Base-by-base conservation (phyloP, 1,140 invertebrate species). In the Probaryconus sp. region DNA sequence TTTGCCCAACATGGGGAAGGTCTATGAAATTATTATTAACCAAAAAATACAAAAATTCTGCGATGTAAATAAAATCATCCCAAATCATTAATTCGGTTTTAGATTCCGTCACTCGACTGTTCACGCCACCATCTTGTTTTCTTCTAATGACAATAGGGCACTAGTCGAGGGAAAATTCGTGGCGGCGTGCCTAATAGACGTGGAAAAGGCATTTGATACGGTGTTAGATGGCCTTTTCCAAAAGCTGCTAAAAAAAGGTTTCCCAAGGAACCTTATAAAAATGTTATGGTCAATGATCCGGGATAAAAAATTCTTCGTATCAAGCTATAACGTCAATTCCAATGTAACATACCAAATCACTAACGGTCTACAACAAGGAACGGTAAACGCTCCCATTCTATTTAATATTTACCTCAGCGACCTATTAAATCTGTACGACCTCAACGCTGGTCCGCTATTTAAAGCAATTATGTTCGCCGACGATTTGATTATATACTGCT, bases 381-480 rank as follows among this genome's bases (percentile, higher is more conserved):
- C 48, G 2, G 20, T 53, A 24, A 24, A 24, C 3, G 5, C 17
- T 1, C 37, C 37, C 1, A 5, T 40, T 5, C n/a, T 40, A 2
- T 40, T 18, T 11, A 40, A 40, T 20, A 63, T 74, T 7, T 68
- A 53, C 14, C 53, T 24, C 0, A 6, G 17, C 5, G 64, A 61
- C 5, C 10, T 68, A 1, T 26, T 60, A 1, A 42, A 40, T 17
- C 11, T 45, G 1, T 64, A 63, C 5, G 37, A n/a, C n/a, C n/a
- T n/a, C n/a, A n/a, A n/a, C n/a, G n/a, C n/a, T n/a, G n/a, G n/a
- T n/a, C n/a, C n/a, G n/a, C n/a, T n/a, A n/a, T n/a, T n/a, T n/a
- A n/a, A n/a, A n/a, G n/a, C n/a, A n/a, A n/a, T n/a, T n/a, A n/a
- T 24, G 20, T 71, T 55, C 20, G 58, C 68, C 0, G 50, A 63